These are phyloP conservation scores for Mythimna impura DNA, from an alignment of 2,888 invertebrate genomes.

Conservation along the genomic window DNA sequence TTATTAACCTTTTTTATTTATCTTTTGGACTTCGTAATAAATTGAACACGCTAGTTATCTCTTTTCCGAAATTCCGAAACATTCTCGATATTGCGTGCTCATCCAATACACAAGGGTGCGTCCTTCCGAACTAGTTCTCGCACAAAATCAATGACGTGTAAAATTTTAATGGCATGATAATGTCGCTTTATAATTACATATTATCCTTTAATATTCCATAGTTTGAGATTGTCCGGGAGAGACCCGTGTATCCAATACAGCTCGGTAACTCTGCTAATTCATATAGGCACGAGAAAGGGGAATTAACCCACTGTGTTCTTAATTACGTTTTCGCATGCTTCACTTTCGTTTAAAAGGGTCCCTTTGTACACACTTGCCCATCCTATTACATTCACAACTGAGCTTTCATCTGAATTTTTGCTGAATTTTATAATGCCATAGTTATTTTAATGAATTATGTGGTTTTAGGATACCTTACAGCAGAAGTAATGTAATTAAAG, in stretches of 20 bases:
- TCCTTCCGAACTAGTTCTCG: constrained; percentile 21
- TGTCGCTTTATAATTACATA: constrained; percentile 31
- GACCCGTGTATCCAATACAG: constrained; percentile 72
- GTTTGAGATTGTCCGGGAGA: constrained; percentile 71
- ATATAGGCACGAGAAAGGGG: constrained; percentile 86
- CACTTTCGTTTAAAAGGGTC: constrained; percentile 86
- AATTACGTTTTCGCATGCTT: constrained; percentile 90
- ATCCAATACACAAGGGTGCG: constrained; percentile 43
- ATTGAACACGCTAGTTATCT: constrained; percentile 51
- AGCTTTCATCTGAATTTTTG: constrained; percentile 72
- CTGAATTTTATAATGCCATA: constrained; percentile 64
- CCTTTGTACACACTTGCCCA: constrained; percentile 82
- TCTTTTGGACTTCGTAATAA: constrained; percentile 50
- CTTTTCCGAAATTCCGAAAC: constrained; percentile 26
- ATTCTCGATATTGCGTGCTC: constrained; percentile 43
- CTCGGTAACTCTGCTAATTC: constrained; percentile 83
- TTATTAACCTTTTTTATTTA: constrained; percentile 55
- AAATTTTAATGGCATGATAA: constrained; percentile 48
- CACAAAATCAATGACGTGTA: constrained; percentile 40
- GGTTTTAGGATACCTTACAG: constrained; percentile 54
- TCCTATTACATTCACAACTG: constrained; percentile 77
- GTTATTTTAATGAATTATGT: constrained; percentile 66
- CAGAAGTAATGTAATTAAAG: constrained; percentile 6
- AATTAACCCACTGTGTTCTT: constrained; percentile 89
- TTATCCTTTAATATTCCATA: constrained; percentile 54